Evolutionary conservation across 1,140 invertebrate species (phyloP), one percentile per base, ranked within the genome.

Genomic region (Heliconius hermathena): DNA sequence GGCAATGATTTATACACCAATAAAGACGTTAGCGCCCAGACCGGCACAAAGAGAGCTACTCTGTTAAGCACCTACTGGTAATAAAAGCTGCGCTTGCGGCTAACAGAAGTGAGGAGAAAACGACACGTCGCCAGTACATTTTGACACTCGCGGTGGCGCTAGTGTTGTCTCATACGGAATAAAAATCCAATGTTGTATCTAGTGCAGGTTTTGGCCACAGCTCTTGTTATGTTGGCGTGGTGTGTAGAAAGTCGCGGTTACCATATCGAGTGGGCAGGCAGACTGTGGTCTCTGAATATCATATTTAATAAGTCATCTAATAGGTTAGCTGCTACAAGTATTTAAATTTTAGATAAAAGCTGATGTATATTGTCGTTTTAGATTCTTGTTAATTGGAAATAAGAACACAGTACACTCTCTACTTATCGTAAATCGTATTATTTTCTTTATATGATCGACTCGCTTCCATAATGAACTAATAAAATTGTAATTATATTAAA

Each of bases 81-180:
- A 87, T 89, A 89, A 88, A 89, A 86, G 79, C 76, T 82, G 78
- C 82, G 86, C 88, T 88, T 81, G 76, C 80, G 87, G 89, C 89
- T 81, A 74, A 88, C 87, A 88, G 88, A 88, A 88, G 88, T 85
- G 76, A 89, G 83, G 89, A 86, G 89, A 90, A 90, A 91, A 86
- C 84, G 81, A 79, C 70, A 77, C 26, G 79, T 66, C 36, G 36
- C 89, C 86, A 87, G n/a, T 38, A 41, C 84, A 86, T 71, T 49
- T 80, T 78, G 87, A 90, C 13, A 88, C 80, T 36, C 76, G 26
- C 13, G 54, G 20, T 74, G 73, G 84, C 82, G 85, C 86, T 83
- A 82, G 76, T 81, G 33, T 72, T n/a, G 16, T 38, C 18, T 29
- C 76, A 77, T 71, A 8, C 36, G 52, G 76, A n/a, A 33, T 54